phyloP scores from a whole-genome alignment of 1,140 invertebrate genomes.

The Oryzaephilus surinamensis region DNA sequence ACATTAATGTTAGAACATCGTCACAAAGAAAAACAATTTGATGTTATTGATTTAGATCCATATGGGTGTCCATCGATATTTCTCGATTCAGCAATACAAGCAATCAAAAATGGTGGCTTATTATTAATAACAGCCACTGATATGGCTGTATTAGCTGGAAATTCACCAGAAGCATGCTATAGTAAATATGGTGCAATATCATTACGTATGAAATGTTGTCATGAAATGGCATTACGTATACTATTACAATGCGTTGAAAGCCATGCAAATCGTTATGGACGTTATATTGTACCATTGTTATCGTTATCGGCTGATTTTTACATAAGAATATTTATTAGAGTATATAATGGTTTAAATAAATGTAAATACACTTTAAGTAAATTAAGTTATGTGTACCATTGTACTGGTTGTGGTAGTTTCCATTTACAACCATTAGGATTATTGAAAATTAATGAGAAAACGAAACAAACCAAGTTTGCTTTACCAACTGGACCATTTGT shows the following conservation, averaged over 20 bases:
- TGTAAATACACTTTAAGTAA: constrained; percentile 71
- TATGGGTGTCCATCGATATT: constrained; percentile 93
- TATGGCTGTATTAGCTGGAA: constrained; percentile 94
- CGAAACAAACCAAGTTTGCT: constrained; percentile 50
- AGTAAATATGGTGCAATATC: constrained; percentile 91
- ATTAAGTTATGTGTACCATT: constrained; percentile 78
- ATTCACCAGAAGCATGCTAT: constrained; percentile 82
- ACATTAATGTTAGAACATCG: constrained; percentile 42
- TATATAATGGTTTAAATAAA: constrained; percentile 65
- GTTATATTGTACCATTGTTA: constrained; percentile 85
- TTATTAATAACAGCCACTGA: constrained; percentile 97
- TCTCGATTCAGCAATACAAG: constrained; percentile 83
- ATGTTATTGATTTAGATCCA: constrained; percentile 93
- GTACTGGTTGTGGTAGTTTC: constrained; percentile 74
- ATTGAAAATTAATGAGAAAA: constrained; percentile 46
- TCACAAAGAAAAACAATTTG: constrained; percentile 59
- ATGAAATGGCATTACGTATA: constrained; percentile 94
- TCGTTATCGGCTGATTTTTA: constrained; percentile 97
- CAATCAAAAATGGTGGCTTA: constrained; percentile 64
- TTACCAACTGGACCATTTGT: constrained; percentile 57
- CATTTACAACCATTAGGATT: constrained; percentile 67
- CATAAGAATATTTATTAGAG: constrained; percentile 83
- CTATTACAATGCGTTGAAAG: constrained; percentile 81
- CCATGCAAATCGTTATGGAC: constrained; percentile 84
- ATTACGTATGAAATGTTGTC: constrained; percentile 76